Evolutionary conservation across 1,140 invertebrate genomes (phyloP).

Genomic region (Cydia splendana): DNA sequence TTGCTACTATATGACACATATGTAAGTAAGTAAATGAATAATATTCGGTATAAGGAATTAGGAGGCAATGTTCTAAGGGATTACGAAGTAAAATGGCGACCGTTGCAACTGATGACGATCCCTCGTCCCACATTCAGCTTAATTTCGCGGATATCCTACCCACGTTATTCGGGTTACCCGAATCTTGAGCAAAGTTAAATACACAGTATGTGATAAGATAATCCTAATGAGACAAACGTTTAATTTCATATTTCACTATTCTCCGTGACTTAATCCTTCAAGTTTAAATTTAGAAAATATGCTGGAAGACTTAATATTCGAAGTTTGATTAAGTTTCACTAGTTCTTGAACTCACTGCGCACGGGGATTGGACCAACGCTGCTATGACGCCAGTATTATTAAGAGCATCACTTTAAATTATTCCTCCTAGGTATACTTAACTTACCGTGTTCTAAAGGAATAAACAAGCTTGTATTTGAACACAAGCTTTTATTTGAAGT

Average conservation of each 20-base stretch:
- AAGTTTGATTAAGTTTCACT: conserved; percentile 15
- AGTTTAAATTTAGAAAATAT: neutral
- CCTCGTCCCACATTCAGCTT: conserved; percentile 18
- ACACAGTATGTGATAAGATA: conserved; percentile 13
- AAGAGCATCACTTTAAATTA: no score
- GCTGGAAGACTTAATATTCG: neutral
- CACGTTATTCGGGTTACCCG: conserved; percentile 10
- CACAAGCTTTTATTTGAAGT: no score
- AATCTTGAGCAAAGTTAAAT: neutral
- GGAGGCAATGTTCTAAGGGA: neutral
- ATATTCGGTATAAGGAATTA: neutral
- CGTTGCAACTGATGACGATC: conserved; percentile 26
- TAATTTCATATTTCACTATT: conserved; percentile 16
- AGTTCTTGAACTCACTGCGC: neutral
- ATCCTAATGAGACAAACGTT: conserved; percentile 3
- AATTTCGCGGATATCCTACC: conserved; percentile 18
- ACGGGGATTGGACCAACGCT: neutral
- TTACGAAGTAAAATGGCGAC: neutral
- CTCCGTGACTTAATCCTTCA: neutral
- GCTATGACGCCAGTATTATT: neutral
- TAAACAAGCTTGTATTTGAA: no score
- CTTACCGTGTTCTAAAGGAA: no score
- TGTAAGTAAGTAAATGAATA: no score
- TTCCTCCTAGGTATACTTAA: no score
- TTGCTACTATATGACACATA: no score